Evolutionary conservation across 2,888 invertebrate genomes (phyloP).

Genomic region (Petrophora chlorosata): DNA sequence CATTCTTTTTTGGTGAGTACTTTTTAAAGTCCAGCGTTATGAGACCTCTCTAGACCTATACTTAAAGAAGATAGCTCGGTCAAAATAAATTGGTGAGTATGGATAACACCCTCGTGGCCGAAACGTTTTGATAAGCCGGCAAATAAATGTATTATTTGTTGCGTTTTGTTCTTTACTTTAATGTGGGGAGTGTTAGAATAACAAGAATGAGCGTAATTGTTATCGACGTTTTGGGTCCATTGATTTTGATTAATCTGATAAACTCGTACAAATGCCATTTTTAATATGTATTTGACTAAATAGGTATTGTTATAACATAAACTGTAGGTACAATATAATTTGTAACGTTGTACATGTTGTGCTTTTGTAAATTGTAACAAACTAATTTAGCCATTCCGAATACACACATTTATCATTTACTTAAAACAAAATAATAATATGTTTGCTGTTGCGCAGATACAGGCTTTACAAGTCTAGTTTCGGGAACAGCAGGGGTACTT

Average conservation of each 20-base stretch:
- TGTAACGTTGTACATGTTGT: too few relatives aligned
- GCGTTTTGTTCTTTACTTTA: slow-evolving; percentile 11
- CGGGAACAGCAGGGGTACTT: too few relatives aligned
- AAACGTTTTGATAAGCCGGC: slow-evolving; percentile 25
- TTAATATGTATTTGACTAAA: too few relatives aligned
- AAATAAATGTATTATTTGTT: slow-evolving; percentile 9
- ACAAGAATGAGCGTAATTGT: slow-evolving; percentile 9
- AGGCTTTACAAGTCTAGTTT: too few relatives aligned
- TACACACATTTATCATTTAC: too few relatives aligned
- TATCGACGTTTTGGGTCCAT: background rate
- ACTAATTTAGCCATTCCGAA: too few relatives aligned
- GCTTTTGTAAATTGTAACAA: too few relatives aligned
- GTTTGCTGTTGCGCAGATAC: too few relatives aligned
- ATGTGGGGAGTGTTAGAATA: slow-evolving; percentile 12
- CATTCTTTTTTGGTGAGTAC: background rate
- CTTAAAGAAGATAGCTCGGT: background rate
- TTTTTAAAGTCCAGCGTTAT: background rate
- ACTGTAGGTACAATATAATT: too few relatives aligned
- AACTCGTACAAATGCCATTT: too few relatives aligned
- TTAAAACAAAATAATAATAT: too few relatives aligned
- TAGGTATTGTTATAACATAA: too few relatives aligned
- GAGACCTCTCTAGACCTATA: background rate
- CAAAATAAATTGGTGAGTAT: background rate
- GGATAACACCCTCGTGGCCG: slow-evolving; percentile 4
- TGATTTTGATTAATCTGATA: background rate